A percentile compares a stretch with the other conserved stretches of the same genome.
These are phyloP conservation scores for Crax fasciolata DNA, from an alignment of 2,797 vertebrate species.

Conservation along the genomic window DNA sequence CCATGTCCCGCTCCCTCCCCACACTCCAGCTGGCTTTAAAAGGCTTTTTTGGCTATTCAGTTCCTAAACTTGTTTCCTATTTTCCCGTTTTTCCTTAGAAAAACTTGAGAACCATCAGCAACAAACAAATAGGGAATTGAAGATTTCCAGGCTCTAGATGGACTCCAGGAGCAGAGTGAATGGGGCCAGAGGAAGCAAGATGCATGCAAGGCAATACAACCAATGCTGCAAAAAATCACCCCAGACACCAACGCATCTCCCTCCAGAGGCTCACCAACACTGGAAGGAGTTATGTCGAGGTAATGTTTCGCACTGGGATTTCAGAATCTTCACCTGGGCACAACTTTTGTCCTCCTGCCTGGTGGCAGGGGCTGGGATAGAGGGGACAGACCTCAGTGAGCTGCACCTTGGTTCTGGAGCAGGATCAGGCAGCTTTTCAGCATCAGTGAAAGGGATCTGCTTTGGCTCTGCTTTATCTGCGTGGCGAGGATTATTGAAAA, in stretches of 20 bases:
- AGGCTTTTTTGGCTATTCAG: not conserved
- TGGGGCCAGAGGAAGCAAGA: not conserved
- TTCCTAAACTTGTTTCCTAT: not conserved
- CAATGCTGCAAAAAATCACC: not conserved
- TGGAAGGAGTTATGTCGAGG: not conserved
- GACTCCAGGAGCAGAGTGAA: no score
- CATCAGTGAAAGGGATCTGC: not conserved
- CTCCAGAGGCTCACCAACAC: not conserved
- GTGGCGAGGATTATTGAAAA: not conserved
- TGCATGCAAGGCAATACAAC: not conserved
- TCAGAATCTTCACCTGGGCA: not conserved
- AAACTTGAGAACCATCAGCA: not conserved
- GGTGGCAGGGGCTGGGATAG: not conserved
- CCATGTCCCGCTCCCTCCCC: not conserved
- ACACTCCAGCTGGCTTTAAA: not conserved
- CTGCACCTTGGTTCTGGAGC: rapidly evolving
- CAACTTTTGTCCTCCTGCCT: not conserved
- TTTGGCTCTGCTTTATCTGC: not conserved
- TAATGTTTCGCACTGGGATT: not conserved
- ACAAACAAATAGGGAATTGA: no score
- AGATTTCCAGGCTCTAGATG: not conserved
- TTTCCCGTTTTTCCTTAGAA: not conserved
- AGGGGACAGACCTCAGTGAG: not conserved
- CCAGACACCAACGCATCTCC: no score
- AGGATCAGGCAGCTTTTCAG: not conserved